Base-by-base conservation (phyloP, 1,140 invertebrate genomes). In the Drosophila eugracilis region DNA sequence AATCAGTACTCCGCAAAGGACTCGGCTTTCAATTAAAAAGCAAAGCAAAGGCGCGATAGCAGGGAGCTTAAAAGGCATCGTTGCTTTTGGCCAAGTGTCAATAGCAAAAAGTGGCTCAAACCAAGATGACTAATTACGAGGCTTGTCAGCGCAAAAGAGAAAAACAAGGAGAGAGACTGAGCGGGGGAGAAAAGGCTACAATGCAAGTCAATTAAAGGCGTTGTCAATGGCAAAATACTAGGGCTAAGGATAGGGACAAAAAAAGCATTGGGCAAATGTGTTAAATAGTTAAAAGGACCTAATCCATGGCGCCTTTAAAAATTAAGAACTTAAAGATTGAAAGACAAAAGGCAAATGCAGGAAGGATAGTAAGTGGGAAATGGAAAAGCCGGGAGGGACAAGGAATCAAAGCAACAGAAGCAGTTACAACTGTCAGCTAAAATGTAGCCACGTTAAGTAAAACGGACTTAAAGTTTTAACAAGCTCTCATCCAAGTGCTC, bases 381-480 rank as follows among this genome's bases (percentile, higher is more conserved):
- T 32, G 30, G 28, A 30, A 17, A 42, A 34, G 19, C 12, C 10
- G 15, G 10, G 39, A 7, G n/a, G n/a, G 48, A 24, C 45, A 10
- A 12, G 26, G 59, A 52, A 55, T 65, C 47, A 60, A 60, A 72
- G 57, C 22, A 72, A 22, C 69, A 53, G 52, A 70, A 83, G 60
- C 78, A 83, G 78, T 83, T 83, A 83, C 78, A 83, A 83, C 81
- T 86, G 81, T 86, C 83, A 86, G 78, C 73, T 69, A 88, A 88
- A 75, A 74, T 78, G 77, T 62, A 88, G 81, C 78, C 83, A 80
- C 84, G 83, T 86, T 86, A 88, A 86, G 81, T 86, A 86, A 86
- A 86, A 86, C 74, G 78, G 81, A 86, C 81, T 86, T 88, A 86
- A 86, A 86, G 81, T 86, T 86, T 86, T 86, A 86, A 86, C 81